A percentile compares a stretch with the other conserved stretches of the same genome.
These are phyloP conservation scores for Ceuthmochares aereus DNA, from an alignment of 2,113 vertebrate genomes.

Conservation along the genomic window DNA sequence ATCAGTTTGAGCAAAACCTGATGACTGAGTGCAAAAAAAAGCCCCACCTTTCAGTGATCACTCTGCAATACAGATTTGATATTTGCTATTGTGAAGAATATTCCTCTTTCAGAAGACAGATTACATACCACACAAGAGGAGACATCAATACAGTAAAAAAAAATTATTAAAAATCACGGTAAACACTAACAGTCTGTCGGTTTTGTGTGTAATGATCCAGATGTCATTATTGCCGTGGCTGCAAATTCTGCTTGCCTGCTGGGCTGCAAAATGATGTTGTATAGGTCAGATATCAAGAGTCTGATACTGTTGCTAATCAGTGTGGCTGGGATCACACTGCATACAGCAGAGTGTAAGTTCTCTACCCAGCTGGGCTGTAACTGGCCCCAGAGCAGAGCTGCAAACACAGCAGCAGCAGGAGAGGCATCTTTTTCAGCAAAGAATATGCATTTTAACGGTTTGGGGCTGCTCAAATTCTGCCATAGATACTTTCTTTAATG, in stretches of 20 bases:
- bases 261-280: not conserved
- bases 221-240: not conserved
- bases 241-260: not conserved
- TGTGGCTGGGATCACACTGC: not conserved
- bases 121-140: not conserved
- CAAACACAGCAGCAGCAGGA: accelerated
- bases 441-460: accelerated
- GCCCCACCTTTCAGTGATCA: not conserved
- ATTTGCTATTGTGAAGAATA: not conserved
- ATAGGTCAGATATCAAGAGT: accelerated
- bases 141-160: not conserved
- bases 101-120: not conserved
- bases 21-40: not conserved
- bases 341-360: accelerated
- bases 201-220: not conserved
- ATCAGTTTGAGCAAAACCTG: not conserved
- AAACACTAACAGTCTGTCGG: not conserved
- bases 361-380: not conserved
- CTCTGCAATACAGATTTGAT: not conserved
- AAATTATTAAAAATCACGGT: constrained; percentile 17
- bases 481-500: not conserved
- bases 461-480: not conserved
- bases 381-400: not conserved
- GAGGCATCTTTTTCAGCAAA: not conserved
- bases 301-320: not conserved